Conservation (phyloP, 2,113 vertebrate genomes). For the Melanerpes formicivorus region DNA sequence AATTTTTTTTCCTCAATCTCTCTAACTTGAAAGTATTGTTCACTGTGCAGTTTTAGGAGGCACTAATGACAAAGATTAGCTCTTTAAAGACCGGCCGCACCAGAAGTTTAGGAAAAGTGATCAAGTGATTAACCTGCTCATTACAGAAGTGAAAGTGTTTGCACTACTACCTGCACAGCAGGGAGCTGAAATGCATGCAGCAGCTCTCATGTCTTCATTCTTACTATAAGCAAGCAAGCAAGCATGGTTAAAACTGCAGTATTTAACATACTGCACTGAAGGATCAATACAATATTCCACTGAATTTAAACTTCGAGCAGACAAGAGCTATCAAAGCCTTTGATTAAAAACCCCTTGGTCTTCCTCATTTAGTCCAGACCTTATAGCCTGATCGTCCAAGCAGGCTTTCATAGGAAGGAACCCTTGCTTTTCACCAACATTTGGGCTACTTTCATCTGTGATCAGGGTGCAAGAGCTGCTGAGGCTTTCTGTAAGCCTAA, state of each 20-base stretch:
- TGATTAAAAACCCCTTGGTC: neutral
- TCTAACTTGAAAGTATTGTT: neutral
- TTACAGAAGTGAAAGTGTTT: neutral
- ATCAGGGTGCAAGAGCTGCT: neutral
- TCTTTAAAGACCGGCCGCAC: neutral
- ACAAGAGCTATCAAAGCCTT: neutral
- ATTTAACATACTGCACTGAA: neutral
- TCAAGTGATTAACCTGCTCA: neutral
- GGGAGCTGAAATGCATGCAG: neutral
- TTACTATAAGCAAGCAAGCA: neutral
- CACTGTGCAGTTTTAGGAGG: neutral
- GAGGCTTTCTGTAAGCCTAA: neutral
- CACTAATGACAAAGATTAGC: neutral
- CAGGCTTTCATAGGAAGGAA: neutral
- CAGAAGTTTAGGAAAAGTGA: slow-evolving; percentile 26
- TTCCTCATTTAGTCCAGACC: neutral
- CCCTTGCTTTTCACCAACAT: neutral
- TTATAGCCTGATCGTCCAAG: neutral
- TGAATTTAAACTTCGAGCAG: neutral
- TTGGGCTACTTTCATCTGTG: neutral
- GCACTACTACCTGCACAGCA: neutral
- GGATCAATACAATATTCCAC: neutral
- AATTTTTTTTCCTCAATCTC: neutral
- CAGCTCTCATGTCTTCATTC: slow-evolving; percentile 16
- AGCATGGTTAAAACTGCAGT: neutral